A percentile compares a stretch with the other conserved stretches of the same genome.
These are phyloP conservation scores for Hypolimnas misippus DNA, from an alignment of 2,888 invertebrate genomes.

Conservation along the genomic window DNA sequence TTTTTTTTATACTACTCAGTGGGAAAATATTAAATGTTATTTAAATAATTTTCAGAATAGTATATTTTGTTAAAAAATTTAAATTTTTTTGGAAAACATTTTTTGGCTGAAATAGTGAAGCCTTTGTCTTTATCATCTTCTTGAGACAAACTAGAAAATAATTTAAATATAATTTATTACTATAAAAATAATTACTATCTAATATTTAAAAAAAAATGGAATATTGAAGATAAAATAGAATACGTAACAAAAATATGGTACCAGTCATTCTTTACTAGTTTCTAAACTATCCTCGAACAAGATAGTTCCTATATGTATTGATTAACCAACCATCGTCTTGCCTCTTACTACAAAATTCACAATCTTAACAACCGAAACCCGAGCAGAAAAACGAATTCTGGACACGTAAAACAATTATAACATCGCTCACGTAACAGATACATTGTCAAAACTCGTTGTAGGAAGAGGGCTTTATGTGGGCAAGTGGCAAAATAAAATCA, in stretches of 20 bases:
- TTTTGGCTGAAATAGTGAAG: too few relatives aligned
- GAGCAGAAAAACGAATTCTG: constrained; percentile 16
- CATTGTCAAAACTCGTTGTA: constrained; percentile 57
- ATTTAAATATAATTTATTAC: too few relatives aligned
- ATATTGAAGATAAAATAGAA: too few relatives aligned
- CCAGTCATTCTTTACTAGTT: neutral
- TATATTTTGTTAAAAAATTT: neutral
- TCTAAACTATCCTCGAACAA: too few relatives aligned
- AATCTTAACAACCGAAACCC: constrained; percentile 15
- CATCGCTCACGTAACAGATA: constrained; percentile 46
- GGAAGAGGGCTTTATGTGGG: constrained; percentile 47
- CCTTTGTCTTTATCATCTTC: neutral
- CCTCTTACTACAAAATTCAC: constrained; percentile 8
- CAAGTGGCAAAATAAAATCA: constrained; percentile 67
- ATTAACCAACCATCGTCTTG: neutral
- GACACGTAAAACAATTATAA: constrained; percentile 39
- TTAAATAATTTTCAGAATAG: neutral
- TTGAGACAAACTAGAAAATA: too few relatives aligned
- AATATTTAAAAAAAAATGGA: too few relatives aligned
- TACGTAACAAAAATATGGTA: neutral
- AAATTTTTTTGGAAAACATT: too few relatives aligned
- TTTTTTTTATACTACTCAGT: constrained; percentile 16
- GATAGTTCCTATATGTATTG: neutral
- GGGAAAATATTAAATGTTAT: constrained; percentile 18
- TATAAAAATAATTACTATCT: too few relatives aligned